Evolutionary conservation across 2,888 invertebrate genomes (phyloP), one percentile per base, ranked within the genome.

Genomic region (Escarpia spicata): DNA sequence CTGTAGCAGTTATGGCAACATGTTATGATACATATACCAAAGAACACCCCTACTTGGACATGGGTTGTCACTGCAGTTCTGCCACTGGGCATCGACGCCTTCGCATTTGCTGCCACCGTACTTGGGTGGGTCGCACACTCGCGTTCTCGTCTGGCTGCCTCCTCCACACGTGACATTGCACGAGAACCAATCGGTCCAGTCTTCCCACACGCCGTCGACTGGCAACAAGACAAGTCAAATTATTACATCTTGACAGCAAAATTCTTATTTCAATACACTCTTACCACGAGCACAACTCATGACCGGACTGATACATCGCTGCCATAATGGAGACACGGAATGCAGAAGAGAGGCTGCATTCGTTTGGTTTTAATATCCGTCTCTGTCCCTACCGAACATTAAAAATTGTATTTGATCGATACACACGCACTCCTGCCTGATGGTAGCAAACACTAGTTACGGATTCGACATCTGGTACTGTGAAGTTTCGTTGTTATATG

Each of bases 101-200:
- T 91, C 90, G 92, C 94, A 94, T 43, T 91, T 45, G 19, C 26
- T 90, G 6, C 94, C 93, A 12, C 94, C 94, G 89, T 92, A 58
- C 19, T 93, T 93, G n/a, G 94, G 94, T 92, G 75, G 92, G 90
- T 92, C 92, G 91, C 93, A 94, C 75, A 90, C 92, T 58, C 93
- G 43, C 45, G 92, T 90, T 43, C 94, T 90, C n/a, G 92, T 92
- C 44, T 90, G 52, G 19, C 52, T 91, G 8, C 93, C 93, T 3
- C 92, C 90, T 37, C 93, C 93, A 89, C 94, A 94, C 26, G 93
- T 93, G 31, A 93, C 93, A 75, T 92, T 92, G 92, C 93, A 93
- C 26, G 37, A 3, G 43, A 93, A 90, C 94, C 93, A 94, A 52
- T 37, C 92, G 31, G 90, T 90, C 94, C 93, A 94, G 37, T 91